A percentile compares a stretch with the other conserved stretches of the same genome.
phyloP scores from a whole-genome alignment of 2,797 vertebrate genomes.

The Salarias fasciatus region DNA sequence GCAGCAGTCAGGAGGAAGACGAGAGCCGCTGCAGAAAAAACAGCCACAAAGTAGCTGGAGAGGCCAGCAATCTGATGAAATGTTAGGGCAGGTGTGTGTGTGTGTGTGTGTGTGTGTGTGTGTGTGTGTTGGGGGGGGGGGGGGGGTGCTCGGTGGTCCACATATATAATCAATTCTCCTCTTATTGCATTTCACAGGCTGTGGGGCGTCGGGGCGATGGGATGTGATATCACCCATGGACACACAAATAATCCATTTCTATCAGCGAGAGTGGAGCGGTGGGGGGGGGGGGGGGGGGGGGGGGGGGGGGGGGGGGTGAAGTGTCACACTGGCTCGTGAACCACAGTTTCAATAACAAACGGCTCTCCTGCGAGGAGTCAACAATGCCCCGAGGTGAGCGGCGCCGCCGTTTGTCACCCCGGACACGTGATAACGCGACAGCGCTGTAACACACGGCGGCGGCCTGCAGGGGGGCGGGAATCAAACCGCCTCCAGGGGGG shows the following conservation, averaged over 20 bases:
- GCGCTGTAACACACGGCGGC: too few relatives aligned
- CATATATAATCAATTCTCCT: conserved; percentile 78
- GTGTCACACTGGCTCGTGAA: conserved; percentile 60
- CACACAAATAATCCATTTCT: conserved; percentile 75
- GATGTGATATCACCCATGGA: conserved; percentile 68
- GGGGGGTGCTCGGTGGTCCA: too few relatives aligned
- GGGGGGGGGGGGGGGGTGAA: too few relatives aligned
- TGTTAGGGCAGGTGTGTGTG: too few relatives aligned
- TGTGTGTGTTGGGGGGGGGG: too few relatives aligned
- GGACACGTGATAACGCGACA: conserved; percentile 41
- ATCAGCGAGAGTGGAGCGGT: conserved; percentile 54
- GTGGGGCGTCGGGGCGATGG: conserved; percentile 63
- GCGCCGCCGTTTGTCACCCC: conserved; percentile 58
- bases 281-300: conserved; percentile 50
- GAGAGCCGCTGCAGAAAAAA: too few relatives aligned
- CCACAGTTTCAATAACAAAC: conserved; percentile 71
- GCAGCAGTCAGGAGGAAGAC: too few relatives aligned
- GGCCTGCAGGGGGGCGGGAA: too few relatives aligned
- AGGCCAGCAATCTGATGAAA: too few relatives aligned
- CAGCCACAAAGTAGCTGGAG: too few relatives aligned
- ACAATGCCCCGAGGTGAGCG: conserved; percentile 64
- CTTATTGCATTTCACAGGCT: conserved; percentile 76
- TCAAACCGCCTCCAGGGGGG: conserved; percentile 51
- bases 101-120: too few relatives aligned
- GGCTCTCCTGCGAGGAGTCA: conserved; percentile 64